Conservation (phyloP, 2,113 vertebrate genomes). For the Oryzias curvinotus region DNA sequence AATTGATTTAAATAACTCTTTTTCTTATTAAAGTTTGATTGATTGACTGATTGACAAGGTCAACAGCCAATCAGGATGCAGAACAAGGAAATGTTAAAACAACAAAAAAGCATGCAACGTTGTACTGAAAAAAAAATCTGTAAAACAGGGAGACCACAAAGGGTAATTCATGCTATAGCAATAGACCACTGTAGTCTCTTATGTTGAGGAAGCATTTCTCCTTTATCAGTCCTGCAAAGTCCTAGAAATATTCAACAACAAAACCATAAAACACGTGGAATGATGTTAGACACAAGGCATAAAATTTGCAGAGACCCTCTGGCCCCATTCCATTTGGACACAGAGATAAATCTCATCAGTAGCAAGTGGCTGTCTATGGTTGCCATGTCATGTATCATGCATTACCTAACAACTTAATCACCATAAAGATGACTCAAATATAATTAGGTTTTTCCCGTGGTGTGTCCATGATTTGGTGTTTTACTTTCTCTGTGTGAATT, state of each 20-base stretch:
- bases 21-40: too few species aligned
- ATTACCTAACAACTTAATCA: constrained; percentile 68
- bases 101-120: too few species aligned
- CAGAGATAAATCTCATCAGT: constrained; percentile 24
- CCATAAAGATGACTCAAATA: constrained; percentile 61
- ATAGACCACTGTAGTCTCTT: too few species aligned
- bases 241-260: constrained; percentile 42
- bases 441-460: constrained; percentile 53
- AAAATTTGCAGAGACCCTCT: constrained; percentile 46
- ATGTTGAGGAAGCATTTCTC: too few species aligned
- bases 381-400: constrained; percentile 59
- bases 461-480: constrained; percentile 48
- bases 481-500: constrained; percentile 48
- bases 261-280: constrained; percentile 36
- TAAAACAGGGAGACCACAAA: too few species aligned
- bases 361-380: constrained; percentile 29
- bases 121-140: too few species aligned
- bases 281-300: constrained; percentile 53
- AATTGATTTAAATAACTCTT: too few species aligned
- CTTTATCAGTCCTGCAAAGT: constrained; percentile 29
- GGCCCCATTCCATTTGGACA: constrained; percentile 32
- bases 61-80: too few species aligned
- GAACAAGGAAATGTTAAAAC: too few species aligned
- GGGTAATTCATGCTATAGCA: too few species aligned
- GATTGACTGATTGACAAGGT: too few species aligned